Evolutionary conservation across 2,888 invertebrate genomes (phyloP).

Genomic region (Platycheirus albimanus): DNA sequence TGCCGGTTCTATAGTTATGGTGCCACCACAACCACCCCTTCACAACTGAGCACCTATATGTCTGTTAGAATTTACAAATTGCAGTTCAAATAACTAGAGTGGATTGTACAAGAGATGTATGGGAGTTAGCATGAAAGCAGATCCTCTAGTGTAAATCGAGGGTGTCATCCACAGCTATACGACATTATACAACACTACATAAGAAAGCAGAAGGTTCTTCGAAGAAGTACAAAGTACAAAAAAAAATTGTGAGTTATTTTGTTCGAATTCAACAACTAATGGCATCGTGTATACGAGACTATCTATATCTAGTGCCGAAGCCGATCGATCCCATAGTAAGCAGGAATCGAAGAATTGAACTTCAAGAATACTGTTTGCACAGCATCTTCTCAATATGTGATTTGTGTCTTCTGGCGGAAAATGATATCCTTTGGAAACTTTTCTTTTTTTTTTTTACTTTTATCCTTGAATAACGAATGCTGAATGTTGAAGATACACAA

Average conservation of each 20-base stretch:
- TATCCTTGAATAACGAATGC: not conserved
- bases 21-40: no score
- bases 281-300: not conserved
- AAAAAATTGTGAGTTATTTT: constrained; percentile 17
- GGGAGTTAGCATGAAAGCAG: constrained; percentile 26
- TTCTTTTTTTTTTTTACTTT: not conserved
- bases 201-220: not conserved
- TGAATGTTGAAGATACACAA: constrained; percentile 12
- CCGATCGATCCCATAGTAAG: constrained; percentile 7
- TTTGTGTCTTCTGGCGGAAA: constrained; percentile 48
- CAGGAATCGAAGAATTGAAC: constrained; percentile 3
- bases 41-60: no score
- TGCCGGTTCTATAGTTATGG: no score
- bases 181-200: no score
- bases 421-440: constrained; percentile 31
- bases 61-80: constrained; percentile 31
- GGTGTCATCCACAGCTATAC: constrained; percentile 4
- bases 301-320: no score
- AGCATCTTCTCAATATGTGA: constrained; percentile 44
- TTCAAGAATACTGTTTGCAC: constrained; percentile 28
- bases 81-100: constrained; percentile 53
- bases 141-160: constrained; percentile 26
- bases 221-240: not conserved
- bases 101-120: constrained; percentile 37
- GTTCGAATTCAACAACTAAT: constrained; percentile 27